Evolutionary conservation across 2,888 invertebrate species (phyloP), one percentile per base, ranked within the genome.

Genomic region (Oxytorus armatus): DNA sequence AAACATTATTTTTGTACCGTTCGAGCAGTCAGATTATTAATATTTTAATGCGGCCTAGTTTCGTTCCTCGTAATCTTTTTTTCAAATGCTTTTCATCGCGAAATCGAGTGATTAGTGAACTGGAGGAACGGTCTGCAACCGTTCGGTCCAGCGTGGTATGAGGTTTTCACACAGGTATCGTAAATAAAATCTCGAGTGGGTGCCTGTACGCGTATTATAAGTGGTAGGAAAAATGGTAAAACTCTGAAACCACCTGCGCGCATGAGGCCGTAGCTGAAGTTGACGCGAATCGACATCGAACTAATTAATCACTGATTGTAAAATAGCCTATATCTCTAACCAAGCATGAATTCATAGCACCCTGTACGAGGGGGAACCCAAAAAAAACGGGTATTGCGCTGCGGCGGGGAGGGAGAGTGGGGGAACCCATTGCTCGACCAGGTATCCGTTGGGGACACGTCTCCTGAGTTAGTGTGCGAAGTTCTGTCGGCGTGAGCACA

Each of bases 221-320:
- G 36, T 8, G n/a, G 16, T 16, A 49, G 23, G 49, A 25, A 14
- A 61, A 59, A 74, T 39, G 49, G 21, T 25, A 42, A 33, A 23
- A 21, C 57, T 70, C 75, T 74, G 74, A 69, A 51, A 18, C n/a
- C n/a, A n/a, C n/a, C 23, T 69, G 57, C 21, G 14, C 23, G 3
- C 11, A 42, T n/a, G 23, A 44, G n/a, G 18, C 23, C 18, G 8
- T 39, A 39, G 10, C 21, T 11, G 49, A 29, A 69, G 55, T 10
- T 25, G 8, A n/a, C 11, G 36, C 55, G 55, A 36, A 63, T 29
- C 49, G 39, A 75, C 36, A 36, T 14, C 21, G 36, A 44, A 42
- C 55, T 25, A 70, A 75, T 70, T 79, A 75, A 51, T 39, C 47
- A 14, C 42, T 75, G 33, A 70, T 70, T 70, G 42, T 51, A 16